Base-by-base conservation (phyloP, 2,113 vertebrate species). In the Diadophis punctatus region DNA sequence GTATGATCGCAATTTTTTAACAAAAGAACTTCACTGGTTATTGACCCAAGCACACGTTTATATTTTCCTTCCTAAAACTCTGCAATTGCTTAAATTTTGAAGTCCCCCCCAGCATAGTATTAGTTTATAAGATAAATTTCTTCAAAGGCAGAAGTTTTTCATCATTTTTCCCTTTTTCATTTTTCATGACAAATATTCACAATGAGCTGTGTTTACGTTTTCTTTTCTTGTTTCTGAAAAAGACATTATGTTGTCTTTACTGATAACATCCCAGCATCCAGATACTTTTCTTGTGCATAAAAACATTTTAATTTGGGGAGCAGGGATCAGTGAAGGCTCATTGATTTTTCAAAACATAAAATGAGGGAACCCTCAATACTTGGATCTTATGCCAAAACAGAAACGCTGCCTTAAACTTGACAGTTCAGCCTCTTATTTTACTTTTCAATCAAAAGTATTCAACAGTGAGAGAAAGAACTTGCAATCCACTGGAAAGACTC, bases 301-400 rank as follows among this genome's bases (percentile, higher is more conserved):
- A 39, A 93, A 96, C 96, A 96, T 94, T 97, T 93, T 86, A 90
- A 30, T 68, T 95, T 34, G 20, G 46, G 12, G 11, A 23, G 58
- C 93, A 93, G 92, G 95, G 95, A 96, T 94, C 95, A 96, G 95
- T 96, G 90, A 96, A 97, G 97, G 94, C 91, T 94, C 96, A 93
- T 87, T 93, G 89, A 90, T 93, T 94, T 90, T 92, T 68, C 93
- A 87, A 93, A 93, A 93, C 91, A 60, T 56, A 86, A 88, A 88
- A 11, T 87, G 68, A 84, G 55, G 8, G 86, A 90, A 92, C 93
- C 91, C 87, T 25, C 92, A 5, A 93, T 96, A 96, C 95, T 96
- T 94, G 93, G 93, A 95, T 96, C 95, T 93, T 95, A 95, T 94
- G 95, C 96, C 96, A 95, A 95, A 96, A 95, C 0, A 0, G 94